Evolutionary conservation across 2,888 invertebrate genomes (phyloP), one percentile per base, ranked within the genome.

Genomic region (Leptothorax acervorum): DNA sequence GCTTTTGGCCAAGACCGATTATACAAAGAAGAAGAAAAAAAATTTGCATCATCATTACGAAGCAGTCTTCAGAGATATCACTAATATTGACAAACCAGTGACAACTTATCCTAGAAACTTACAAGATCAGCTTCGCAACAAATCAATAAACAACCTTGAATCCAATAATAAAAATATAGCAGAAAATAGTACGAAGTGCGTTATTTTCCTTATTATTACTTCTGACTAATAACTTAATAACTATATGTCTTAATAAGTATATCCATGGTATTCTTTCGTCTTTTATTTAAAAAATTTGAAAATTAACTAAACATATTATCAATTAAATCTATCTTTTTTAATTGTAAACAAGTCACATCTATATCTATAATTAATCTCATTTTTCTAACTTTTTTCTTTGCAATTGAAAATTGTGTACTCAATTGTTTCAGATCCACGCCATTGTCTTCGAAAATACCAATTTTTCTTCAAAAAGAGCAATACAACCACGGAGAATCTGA

Each of bases 31-130:
- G 12, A 92, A 92, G 60, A 92, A 92, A 42, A 91, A 92, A 15
- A 92, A 91, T 85, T 89, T 89, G 3, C 92, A 92, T 86, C 93
- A 94, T 66, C 92, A 90, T 82, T 93, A 94, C 88, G 92, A 94
- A 70, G 93, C 93, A 0, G 92, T 92, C 3, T 94, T 90, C 85
- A 88, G 88, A 11, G 93, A 94, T 15, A 86, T 81, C 53, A 91
- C 88, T 0, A 94, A 94, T 74, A 93, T 94, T 18, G 93, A 93
- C 39, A 93, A 91, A 28, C 94, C 94, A 0, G 91, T 92, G 0
- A 18, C 12, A 51, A 73, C 28, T 48, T 8, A 55, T 48, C 42
- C 42, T 31, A 12, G 1, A n/a, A 62, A 28, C 62, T 23, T 18
- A 39, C 23, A 28, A 23, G 18, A 73, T 28, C 51, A 39, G 11